Conservation (phyloP, 2,888 invertebrate genomes). For the Pandemis cinnamomeana region DNA sequence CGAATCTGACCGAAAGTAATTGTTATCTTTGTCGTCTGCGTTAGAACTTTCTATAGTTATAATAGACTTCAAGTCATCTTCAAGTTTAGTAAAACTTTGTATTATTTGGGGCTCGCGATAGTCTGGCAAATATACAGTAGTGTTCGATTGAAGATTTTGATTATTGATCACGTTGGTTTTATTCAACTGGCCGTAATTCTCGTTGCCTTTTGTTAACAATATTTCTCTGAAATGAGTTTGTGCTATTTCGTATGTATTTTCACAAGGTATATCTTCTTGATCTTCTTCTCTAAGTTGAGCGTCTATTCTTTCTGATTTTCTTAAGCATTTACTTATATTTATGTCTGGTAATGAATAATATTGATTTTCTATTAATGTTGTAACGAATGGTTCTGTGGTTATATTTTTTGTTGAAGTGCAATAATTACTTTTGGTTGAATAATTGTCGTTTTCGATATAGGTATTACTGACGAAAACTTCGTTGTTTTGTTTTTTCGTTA, state of each 20-base stretch:
- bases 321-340: constrained; percentile 87
- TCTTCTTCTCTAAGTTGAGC: constrained; percentile 86
- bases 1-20: constrained; percentile 67
- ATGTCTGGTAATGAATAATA: constrained; percentile 89
- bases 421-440: constrained; percentile 70
- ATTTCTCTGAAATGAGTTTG: constrained; percentile 76
- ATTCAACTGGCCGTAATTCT: constrained; percentile 77
- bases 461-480: constrained; percentile 74
- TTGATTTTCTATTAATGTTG: constrained; percentile 86
- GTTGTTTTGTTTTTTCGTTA: constrained; percentile 64
- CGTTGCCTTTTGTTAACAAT: constrained; percentile 63
- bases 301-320: constrained; percentile 89
- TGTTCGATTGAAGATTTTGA: constrained; percentile 55
- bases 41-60: constrained; percentile 78
- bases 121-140: constrained; percentile 61
- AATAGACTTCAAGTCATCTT: constrained; percentile 80
- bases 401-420: constrained; percentile 77
- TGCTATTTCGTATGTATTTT: constrained; percentile 78
- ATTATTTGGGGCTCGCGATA: constrained; percentile 67
- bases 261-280: constrained; percentile 73
- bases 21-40: constrained; percentile 69
- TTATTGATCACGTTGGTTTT: constrained; percentile 60
- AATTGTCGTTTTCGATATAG: constrained; percentile 73
- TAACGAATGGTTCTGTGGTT: constrained; percentile 79
- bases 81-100: constrained; percentile 73